A percentile compares a stretch with the other conserved stretches of the same genome.
Evolutionary conservation across 2,113 vertebrate genomes (phyloP).

Genomic region (Vicugna pacos): DNA sequence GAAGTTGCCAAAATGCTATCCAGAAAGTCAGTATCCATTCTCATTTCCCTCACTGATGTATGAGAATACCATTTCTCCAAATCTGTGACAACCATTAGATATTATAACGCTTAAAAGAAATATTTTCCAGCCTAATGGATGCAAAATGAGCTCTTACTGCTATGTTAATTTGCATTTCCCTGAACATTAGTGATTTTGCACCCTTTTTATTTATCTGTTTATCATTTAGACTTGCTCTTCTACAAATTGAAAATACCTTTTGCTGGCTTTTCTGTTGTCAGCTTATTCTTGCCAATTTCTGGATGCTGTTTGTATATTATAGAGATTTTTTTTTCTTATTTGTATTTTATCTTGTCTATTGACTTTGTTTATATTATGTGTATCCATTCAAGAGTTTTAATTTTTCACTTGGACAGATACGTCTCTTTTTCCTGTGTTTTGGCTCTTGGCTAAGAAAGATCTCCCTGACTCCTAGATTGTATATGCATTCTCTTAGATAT

Average conservation of each 20-base stretch:
- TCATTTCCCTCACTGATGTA: constrained; percentile 4
- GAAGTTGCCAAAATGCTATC: not conserved
- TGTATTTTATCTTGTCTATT: not conserved
- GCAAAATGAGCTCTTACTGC: not conserved
- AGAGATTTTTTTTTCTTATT: not conserved
- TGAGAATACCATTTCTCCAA: constrained; percentile 3
- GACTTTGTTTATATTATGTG: not conserved
- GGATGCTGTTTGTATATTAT: not conserved
- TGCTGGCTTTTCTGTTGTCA: constrained; percentile 8
- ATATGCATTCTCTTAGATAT: not conserved
- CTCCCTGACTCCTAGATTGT: not conserved
- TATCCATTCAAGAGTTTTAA: constrained; percentile 21
- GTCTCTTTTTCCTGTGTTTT: constrained; percentile 19
- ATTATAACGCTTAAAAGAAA: not conserved
- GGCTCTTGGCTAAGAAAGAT: constrained; percentile 33
- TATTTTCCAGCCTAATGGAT: not conserved
- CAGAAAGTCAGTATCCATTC: not conserved
- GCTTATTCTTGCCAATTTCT: constrained; percentile 11
- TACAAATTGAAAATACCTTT: not conserved
- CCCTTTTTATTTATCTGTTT: not conserved
- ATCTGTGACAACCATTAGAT: not conserved
- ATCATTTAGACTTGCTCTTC: not conserved
- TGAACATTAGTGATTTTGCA: not conserved
- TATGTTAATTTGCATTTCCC: constrained; percentile 17
- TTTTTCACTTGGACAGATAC: not conserved